Evolutionary conservation across 2,888 invertebrate species (phyloP).

Genomic region (Pogonocherus hispidulus): DNA sequence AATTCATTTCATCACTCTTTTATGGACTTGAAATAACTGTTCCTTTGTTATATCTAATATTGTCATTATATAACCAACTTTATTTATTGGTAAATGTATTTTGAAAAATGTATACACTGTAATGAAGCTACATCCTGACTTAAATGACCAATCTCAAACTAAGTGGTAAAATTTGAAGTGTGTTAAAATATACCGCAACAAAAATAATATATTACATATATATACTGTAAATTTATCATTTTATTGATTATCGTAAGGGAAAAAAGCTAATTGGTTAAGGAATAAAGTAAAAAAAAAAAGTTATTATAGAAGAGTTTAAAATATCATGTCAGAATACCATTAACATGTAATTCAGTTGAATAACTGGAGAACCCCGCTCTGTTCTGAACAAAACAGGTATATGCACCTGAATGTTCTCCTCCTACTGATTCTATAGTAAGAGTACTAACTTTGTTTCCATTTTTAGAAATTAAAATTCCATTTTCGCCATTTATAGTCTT

Average conservation of each 20-base stretch:
- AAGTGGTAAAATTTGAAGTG: conserved; percentile 73
- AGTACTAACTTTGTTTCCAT: conserved; percentile 73
- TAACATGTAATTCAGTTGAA: conserved; percentile 76
- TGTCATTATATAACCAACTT: conserved; percentile 75
- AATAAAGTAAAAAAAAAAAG: not conserved
- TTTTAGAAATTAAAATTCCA: conserved; percentile 66
- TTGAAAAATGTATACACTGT: conserved; percentile 79
- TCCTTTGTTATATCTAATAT: conserved; percentile 63
- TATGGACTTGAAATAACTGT: conserved; percentile 66
- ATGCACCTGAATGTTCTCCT: conserved; percentile 79
- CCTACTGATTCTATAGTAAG: conserved; percentile 76
- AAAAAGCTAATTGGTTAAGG: not conserved
- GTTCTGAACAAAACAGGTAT: conserved; percentile 79
- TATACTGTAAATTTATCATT: too few relatives aligned
- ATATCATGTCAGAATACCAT: conserved; percentile 71
- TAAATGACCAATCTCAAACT: conserved; percentile 73
- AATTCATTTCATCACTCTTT: conserved; percentile 74
- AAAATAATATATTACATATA: too few relatives aligned
- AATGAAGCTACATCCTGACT: conserved; percentile 80
- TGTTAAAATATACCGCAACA: too few relatives aligned
- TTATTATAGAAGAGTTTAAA: conserved; percentile 2
- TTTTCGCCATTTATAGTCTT: conserved; percentile 63
- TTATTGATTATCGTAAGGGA: too few relatives aligned
- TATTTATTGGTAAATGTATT: conserved; percentile 78
- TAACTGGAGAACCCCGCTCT: conserved; percentile 76